phyloP scores from a whole-genome alignment of 2,113 vertebrate genomes.

The Toxostoma redivivum region DNA sequence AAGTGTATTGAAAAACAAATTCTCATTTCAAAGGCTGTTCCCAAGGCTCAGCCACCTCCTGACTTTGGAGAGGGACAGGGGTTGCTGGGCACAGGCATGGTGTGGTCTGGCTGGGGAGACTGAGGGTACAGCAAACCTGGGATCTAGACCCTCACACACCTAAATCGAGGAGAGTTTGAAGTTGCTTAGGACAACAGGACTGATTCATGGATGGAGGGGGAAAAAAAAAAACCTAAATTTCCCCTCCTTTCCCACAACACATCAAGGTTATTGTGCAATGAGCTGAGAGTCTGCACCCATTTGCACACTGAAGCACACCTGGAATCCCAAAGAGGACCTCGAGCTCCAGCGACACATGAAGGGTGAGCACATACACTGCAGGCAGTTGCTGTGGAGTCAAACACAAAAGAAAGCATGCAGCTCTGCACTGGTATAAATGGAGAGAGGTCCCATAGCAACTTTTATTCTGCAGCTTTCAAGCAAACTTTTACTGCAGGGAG shows the following conservation, averaged over 20 bases:
- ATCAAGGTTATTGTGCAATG: background rate
- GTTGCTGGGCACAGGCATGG: background rate
- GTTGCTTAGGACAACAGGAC: background rate
- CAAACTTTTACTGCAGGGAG: background rate
- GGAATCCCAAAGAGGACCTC: background rate
- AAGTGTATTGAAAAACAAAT: background rate
- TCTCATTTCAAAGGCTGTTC: background rate
- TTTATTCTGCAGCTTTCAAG: background rate
- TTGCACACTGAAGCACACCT: background rate
- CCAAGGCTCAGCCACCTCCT: background rate
- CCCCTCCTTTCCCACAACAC: background rate
- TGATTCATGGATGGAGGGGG: background rate
- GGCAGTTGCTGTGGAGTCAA: background rate
- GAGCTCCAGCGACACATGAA: background rate
- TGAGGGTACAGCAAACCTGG: background rate
- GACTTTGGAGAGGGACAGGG: background rate
- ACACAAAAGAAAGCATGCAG: background rate
- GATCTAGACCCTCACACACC: no score
- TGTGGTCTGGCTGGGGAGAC: background rate
- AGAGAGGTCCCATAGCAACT: background rate
- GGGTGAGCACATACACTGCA: background rate
- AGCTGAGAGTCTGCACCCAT: background rate
- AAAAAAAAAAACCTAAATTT: background rate
- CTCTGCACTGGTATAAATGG: background rate
- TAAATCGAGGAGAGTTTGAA: background rate